Evolutionary conservation across 2,888 invertebrate genomes (phyloP), one percentile per base, ranked within the genome.

Genomic region (Uropetala carovei): DNA sequence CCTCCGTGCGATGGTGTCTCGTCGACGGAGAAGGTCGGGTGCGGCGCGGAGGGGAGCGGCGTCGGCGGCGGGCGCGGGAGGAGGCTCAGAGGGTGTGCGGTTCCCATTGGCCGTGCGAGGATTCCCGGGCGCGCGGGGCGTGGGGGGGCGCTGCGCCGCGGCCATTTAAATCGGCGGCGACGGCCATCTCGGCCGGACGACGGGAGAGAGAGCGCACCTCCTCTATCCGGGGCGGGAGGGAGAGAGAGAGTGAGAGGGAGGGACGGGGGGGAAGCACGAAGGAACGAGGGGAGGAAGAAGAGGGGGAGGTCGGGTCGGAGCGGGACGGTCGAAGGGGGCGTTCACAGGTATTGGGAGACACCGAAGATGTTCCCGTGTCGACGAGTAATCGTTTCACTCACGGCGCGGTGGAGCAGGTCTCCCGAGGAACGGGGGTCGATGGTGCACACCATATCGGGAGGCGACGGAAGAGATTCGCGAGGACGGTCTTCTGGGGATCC

Each of bases 361-460:
- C 43, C 43, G 43, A 43, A 43, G 43, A 43, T 43, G 43, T 43
- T 43, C 43, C 43, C 22, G 75, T 27, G 75, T 8, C 68, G n/a
- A n/a, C 18, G 56, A n/a, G 59, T n/a, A 60, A 60, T 59, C 14
- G 30, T 43, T n/a, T 60, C 43, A 89, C 89, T 89, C 89, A 89
- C 89, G 30, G 89, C 89, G 89, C 89, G 89, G 43, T 89, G 89
- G 64, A 89, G 89, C 89, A 89, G 60, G 89, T 89, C 89, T 89
- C 89, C 89, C 4, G 89, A 89, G 89, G 89, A 89, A 64, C 89
- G 89, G 64, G 89, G 89, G 89, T 89, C 89, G 64, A 89, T 89
- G 89, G 89, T 89, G 89, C 89, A 89, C 89, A 89, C 89, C 89
- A 89, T 89, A 64, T 30, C 89, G 9, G 89, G 89, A 64, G 16